Evolutionary conservation across 2,797 vertebrate species (phyloP), one percentile per base, ranked within the genome.

Genomic region (Leptoclinus maculatus): DNA sequence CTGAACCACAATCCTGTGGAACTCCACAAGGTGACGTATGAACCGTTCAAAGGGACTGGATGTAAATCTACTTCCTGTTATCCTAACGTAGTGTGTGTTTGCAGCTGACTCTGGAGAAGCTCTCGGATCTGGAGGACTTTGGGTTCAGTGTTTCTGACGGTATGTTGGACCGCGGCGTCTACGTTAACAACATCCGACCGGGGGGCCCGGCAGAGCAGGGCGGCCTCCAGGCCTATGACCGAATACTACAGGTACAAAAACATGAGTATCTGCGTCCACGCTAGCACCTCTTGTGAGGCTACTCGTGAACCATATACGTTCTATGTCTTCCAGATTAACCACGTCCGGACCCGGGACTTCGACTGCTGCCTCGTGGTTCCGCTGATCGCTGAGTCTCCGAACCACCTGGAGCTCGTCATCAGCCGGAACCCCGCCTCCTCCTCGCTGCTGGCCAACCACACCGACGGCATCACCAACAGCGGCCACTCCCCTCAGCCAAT

Each of bases 321-420:
- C 45, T 6, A 19, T 43, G 7, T 71, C 8, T 2, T 89, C 65
- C 91, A 99, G 98, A 97, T 99, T 17, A 99, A 99, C 85, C 98
- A 99, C 0, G 95, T 99, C n/a, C 95, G 98, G 76, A 99, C 98
- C 25, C 95, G 98, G 86, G 98, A 99, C 94, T 99, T 99, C 45
- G 98, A 99, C 94, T 99, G 98, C 95, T 99, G 98, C 83, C 96
- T 99, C 1, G 97, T 98, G 2, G 98, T 99, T 79, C 98, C 98
- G 47, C 96, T 99, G 69, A 99, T 99, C 7, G 97, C 98, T 0
- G 98, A 99, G 86, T 99, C 98, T 12, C 96, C 97, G 21, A 98
- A 99, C 85, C 97, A 95, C 82, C 93, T 99, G 90, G 98, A 99
- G 83, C 95, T 99, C 45, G 98, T 99, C 66, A 99, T 99, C 65